These are phyloP conservation scores for Kuschelorhynchus macadamiae DNA, from an alignment of 2,888 invertebrate species.

Conservation along the genomic window DNA sequence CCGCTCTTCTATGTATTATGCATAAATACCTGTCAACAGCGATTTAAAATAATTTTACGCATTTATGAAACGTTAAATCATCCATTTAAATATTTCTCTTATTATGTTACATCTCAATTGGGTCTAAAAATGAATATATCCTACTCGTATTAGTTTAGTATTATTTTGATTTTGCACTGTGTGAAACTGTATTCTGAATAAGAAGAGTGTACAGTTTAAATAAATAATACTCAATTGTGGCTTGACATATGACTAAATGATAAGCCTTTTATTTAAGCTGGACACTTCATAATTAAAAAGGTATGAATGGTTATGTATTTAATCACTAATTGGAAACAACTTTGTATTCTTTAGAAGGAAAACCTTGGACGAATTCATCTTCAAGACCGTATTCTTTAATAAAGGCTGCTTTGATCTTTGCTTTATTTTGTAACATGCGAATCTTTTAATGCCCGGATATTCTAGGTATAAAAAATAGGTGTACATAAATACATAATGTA, in stretches of 20 bases:
- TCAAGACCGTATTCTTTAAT: slow-evolving; percentile 63
- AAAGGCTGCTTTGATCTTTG: slow-evolving; percentile 63
- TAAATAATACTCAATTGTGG: too few relatives aligned
- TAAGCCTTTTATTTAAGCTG: slow-evolving; percentile 1
- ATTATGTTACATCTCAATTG: too few relatives aligned
- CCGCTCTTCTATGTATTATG: too few relatives aligned
- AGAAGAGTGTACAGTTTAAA: slow-evolving; percentile 19
- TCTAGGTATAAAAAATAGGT: slow-evolving; percentile 33
- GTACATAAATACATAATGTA: slow-evolving; percentile 3
- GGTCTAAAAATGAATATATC: too few relatives aligned
- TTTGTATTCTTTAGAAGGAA: slow-evolving; percentile 52
- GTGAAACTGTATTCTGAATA: slow-evolving; percentile 6
- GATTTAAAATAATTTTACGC: too few relatives aligned
- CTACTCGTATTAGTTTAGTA: slow-evolving; percentile 8
- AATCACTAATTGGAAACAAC: slow-evolving; percentile 17
- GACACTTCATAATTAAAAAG: slow-evolving; percentile 6
- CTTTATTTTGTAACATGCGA: slow-evolving; percentile 61
- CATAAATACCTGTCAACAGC: too few relatives aligned
- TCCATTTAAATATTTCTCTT: too few relatives aligned
- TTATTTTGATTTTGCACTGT: slow-evolving; percentile 17
- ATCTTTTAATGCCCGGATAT: slow-evolving; percentile 56
- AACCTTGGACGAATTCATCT: slow-evolving; percentile 61
- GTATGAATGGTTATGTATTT: background rate
- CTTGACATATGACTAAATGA: too few relatives aligned
- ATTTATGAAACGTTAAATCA: too few relatives aligned